Evolutionary conservation across 2,797 vertebrate species (phyloP).

Genomic region (Fringilla coelebs): DNA sequence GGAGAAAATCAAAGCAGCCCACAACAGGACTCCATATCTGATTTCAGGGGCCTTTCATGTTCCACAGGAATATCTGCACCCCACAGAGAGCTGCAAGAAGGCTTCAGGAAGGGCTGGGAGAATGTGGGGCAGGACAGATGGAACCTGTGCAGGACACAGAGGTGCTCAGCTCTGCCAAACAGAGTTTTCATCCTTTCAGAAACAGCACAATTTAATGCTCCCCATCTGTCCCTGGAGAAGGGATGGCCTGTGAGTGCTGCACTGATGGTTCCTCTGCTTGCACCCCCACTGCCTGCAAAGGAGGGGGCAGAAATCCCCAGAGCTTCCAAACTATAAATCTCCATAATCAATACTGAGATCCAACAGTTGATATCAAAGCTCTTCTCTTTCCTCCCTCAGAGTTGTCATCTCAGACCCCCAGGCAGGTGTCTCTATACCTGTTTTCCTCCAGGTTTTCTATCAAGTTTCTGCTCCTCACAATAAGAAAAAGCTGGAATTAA

Average conservation of each 20-base stretch:
- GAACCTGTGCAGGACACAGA: background rate
- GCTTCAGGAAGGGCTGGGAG: background rate
- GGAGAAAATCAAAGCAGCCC: constrained; percentile 41
- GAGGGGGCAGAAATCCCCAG: background rate
- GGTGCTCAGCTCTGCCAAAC: background rate
- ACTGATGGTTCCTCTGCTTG: background rate
- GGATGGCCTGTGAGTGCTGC: background rate
- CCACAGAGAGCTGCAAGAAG: background rate
- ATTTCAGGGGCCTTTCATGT: constrained; percentile 56
- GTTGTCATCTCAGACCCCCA: background rate
- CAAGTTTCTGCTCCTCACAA: background rate
- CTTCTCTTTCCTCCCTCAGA: background rate
- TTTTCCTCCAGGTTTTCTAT: background rate
- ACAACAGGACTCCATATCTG: constrained; percentile 30
- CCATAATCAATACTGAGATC: background rate
- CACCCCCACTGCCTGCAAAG: background rate
- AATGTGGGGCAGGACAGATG: background rate
- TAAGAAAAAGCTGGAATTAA: background rate
- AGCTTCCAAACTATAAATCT: background rate
- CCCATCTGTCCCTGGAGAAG: background rate
- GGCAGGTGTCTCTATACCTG: background rate
- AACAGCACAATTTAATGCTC: background rate
- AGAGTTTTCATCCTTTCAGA: background rate
- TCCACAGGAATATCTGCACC: background rate
- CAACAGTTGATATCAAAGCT: background rate